Evolutionary conservation across 2,113 vertebrate species (phyloP).

Genomic region (Raja brachyura): DNA sequence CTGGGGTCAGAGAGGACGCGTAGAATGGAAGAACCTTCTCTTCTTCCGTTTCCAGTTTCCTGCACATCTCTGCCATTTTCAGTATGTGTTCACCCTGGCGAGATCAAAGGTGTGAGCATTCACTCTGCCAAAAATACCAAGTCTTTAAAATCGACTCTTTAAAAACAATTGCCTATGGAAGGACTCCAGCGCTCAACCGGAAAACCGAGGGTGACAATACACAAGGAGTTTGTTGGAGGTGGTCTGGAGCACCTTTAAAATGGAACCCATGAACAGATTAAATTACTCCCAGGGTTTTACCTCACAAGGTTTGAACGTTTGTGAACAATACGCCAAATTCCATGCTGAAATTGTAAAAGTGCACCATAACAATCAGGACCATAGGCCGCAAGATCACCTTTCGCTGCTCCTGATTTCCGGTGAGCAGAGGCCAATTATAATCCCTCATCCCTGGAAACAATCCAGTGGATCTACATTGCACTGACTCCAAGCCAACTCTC

Average conservation of each 20-base stretch:
- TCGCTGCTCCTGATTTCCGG: no score
- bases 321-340: no score
- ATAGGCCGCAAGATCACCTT: no score
- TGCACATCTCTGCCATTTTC: slow-evolving; percentile 67
- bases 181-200: not conserved
- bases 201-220: not conserved
- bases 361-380: no score
- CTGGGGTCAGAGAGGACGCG: slow-evolving; percentile 48
- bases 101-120: not conserved
- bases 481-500: no score
- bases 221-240: not conserved
- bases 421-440: no score
- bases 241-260: not conserved
- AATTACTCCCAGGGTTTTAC: not conserved
- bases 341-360: no score
- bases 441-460: no score
- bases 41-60: slow-evolving; percentile 67
- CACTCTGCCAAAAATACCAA: not conserved
- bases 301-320: no score
- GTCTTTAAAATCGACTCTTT: not conserved
- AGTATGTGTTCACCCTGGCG: slow-evolving; percentile 64
- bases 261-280: not conserved
- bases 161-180: not conserved
- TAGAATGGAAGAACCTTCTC: slow-evolving; percentile 79
- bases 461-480: no score